A percentile compares a stretch with the other conserved stretches of the same genome.
phyloP scores from a whole-genome alignment of 2,113 vertebrate genomes.

The Pithys albifrons region DNA sequence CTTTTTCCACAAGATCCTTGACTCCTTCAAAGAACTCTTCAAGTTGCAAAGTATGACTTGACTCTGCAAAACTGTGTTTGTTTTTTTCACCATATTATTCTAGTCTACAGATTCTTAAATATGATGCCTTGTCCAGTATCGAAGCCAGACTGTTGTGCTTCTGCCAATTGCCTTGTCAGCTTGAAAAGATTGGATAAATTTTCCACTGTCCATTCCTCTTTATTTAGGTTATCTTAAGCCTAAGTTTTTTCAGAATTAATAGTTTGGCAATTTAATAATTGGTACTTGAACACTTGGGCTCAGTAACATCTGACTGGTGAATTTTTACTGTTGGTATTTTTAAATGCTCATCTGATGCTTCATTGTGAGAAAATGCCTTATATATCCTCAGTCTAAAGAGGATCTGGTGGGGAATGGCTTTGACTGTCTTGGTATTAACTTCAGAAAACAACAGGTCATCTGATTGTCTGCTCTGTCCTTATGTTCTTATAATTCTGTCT shows the following conservation, averaged over 20 bases:
- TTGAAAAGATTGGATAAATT: not conserved
- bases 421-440: not conserved
- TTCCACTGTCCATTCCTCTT: not conserved
- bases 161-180: not conserved
- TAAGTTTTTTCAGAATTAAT: not conserved
- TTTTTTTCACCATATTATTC: not conserved
- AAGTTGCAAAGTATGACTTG: not conserved
- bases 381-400: not conserved
- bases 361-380: not conserved
- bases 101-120: not conserved
- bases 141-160: not conserved
- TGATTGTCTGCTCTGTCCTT: not conserved
- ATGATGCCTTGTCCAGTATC: not conserved
- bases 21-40: not conserved
- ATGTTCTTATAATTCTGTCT: not conserved
- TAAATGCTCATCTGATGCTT: not conserved
- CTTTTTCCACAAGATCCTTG: not conserved
- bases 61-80: not conserved
- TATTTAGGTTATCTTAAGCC: not conserved
- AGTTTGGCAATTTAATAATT: not conserved
- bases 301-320: not conserved
- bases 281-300: not conserved
- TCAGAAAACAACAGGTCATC: not conserved
- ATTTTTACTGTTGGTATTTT: not conserved
- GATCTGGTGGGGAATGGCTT: not conserved